Percentiles rank a stretch among this genome's conserved stretches.
phyloP scores from a whole-genome alignment of 1,140 invertebrate species.

The Trichonephila clavipes region DNA sequence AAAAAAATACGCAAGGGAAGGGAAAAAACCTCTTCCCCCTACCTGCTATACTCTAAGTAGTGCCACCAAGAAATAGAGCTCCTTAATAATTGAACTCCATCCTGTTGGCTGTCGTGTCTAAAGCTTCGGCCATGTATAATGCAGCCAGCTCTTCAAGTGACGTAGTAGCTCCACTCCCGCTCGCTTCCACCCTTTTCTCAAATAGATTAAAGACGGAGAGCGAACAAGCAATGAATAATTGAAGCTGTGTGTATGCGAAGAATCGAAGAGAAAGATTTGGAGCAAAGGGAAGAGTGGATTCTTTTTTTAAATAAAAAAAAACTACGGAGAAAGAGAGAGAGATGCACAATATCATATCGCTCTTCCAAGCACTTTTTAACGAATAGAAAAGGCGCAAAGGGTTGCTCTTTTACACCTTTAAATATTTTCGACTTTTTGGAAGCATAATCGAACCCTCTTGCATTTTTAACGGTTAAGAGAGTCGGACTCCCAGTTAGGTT shows the following conservation, averaged over 20 bases:
- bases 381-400: conserved; percentile 17
- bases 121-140: conserved; percentile 63
- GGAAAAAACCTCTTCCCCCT: background rate
- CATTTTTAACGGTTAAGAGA: conserved; percentile 56
- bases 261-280: conserved; percentile 24
- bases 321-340: background rate
- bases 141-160: conserved; percentile 40
- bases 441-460: conserved; percentile 34
- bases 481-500: background rate
- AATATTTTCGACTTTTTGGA: conserved; percentile 49
- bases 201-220: conserved; percentile 58
- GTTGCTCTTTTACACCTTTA: conserved; percentile 60
- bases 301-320: conserved; percentile 22
- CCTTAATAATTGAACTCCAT: conserved; percentile 64
- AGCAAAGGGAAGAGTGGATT: conserved; percentile 11
- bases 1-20: background rate
- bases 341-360: conserved; percentile 44
- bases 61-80: conserved; percentile 62
- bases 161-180: background rate
- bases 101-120: conserved; percentile 55
- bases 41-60: background rate
- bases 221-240: conserved; percentile 61
- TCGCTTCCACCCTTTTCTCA: conserved; percentile 6
- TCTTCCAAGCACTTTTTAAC: conserved; percentile 46
- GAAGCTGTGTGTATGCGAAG: conserved; percentile 52